These are phyloP conservation scores for Cheilosia vernalis DNA, from an alignment of 2,888 invertebrate species.

Conservation along the genomic window DNA sequence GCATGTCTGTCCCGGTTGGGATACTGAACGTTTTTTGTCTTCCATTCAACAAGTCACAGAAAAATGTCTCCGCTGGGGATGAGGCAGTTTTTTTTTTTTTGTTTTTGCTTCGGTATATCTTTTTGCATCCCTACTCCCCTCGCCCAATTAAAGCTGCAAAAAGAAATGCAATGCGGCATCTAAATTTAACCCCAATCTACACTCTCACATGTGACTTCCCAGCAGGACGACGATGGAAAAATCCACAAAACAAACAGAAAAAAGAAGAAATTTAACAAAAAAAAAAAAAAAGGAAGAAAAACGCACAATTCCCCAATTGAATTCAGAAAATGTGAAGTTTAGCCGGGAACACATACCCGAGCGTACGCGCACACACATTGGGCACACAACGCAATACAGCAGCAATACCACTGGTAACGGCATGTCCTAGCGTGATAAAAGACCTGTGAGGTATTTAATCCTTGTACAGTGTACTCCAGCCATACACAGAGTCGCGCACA, in stretches of 20 bases:
- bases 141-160: conserved; percentile 55
- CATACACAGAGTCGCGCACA: neutral
- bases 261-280: neutral
- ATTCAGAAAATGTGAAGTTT: conserved; percentile 55
- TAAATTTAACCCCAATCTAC: conserved; percentile 51
- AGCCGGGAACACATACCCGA: conserved; percentile 46
- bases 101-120: too few species aligned
- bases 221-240: conserved; percentile 17
- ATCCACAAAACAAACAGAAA: conserved; percentile 39
- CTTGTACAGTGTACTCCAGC: conserved; percentile 16
- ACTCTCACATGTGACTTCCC: conserved; percentile 12
- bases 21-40: neutral
- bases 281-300: conserved; percentile 13
- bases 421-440: conserved; percentile 75
- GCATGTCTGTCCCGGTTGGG: neutral
- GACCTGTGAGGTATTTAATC: conserved; percentile 74
- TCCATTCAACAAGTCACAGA: conserved; percentile 30
- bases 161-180: conserved; percentile 35
- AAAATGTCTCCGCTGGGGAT: conserved; percentile 6
- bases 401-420: conserved; percentile 56
- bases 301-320: conserved; percentile 70
- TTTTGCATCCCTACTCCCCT: neutral
- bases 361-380: conserved; percentile 31
- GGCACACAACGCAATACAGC: conserved; percentile 53
- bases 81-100: neutral